Evolutionary conservation across 2,113 vertebrate genomes (phyloP).

Genomic region (Sphaerodactylus townsendi): DNA sequence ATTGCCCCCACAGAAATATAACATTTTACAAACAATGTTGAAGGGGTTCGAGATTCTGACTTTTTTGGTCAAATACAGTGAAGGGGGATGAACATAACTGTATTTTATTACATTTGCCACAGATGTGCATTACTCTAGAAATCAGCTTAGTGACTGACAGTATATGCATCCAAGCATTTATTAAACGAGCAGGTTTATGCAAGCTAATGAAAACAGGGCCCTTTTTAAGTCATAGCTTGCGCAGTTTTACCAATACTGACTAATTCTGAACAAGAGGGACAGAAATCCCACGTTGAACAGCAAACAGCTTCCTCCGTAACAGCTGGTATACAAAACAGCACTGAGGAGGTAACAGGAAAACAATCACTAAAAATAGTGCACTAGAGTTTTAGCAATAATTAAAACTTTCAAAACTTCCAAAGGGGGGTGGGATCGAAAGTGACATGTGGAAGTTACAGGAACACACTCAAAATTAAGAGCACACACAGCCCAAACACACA

Average conservation of each 20-base stretch:
- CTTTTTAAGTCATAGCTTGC: slow-evolving; percentile 42
- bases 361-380: slow-evolving; percentile 59
- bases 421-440: not conserved
- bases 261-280: slow-evolving; percentile 59
- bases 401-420: not conserved
- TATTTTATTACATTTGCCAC: slow-evolving; percentile 51
- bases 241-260: slow-evolving; percentile 54
- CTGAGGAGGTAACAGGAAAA: slow-evolving; percentile 32
- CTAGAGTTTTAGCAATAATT: slow-evolving; percentile 43
- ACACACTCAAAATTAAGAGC: not conserved
- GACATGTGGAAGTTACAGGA: not conserved
- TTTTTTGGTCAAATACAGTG: slow-evolving; percentile 25
- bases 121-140: slow-evolving; percentile 31
- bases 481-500: not conserved
- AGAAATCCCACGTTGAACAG: slow-evolving; percentile 61
- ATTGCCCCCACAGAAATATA: slow-evolving; percentile 29
- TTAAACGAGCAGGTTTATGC: slow-evolving; percentile 24
- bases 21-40: slow-evolving; percentile 49
- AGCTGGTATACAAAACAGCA: slow-evolving; percentile 45
- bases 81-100: slow-evolving; percentile 21
- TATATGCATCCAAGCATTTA: not conserved
- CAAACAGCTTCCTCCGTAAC: slow-evolving; percentile 58
- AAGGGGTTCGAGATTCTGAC: slow-evolving; percentile 51
- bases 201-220: slow-evolving; percentile 37
- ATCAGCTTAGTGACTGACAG: not conserved